Base-by-base conservation (phyloP, 2,797 vertebrate species). In the Neosalanx taihuensis region DNA sequence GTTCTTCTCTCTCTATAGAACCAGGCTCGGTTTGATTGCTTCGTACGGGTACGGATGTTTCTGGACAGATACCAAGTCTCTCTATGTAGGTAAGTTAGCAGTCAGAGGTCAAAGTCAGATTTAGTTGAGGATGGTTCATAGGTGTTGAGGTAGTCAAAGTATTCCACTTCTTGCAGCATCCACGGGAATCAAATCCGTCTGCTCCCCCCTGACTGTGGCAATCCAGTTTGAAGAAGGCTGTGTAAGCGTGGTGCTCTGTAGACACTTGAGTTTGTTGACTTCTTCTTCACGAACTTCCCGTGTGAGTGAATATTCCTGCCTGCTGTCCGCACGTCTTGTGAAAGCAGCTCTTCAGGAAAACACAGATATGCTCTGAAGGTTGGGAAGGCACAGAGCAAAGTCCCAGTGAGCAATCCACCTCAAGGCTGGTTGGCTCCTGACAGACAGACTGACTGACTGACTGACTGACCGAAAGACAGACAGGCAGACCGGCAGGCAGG, bases 351-450 rank as follows among this genome's bases (percentile, higher is more conserved):
- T 51, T 49, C 37, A 66, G 26, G 37, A 26, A 65, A 66, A 66
- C 64, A 30, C 41, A 13, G 41, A 53, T 30, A 67, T 15, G n/a
- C 12, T 30, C 17, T 2, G 2, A 30, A 1, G 29, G 41, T 26
- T 51, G 26, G 2, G 62, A 17, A 64, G 62, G 31, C 31, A 31
- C 20, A 67, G 46, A 30, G 65, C 65, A 53, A 67, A 67, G 65
- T 67, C 46, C 46, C 51, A 4, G 51, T 53, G 51, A 53, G 51
- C 51, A 4, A n/a, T 53, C 17, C 18, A 53, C 51, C 51, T 53
- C 51, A 4, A 4, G 18, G 17, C 51, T 53, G 15, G 15, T 17
- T 41, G 37, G 10, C 51, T n/a, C 18, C 51, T 4, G 51, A 53
- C 3, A 53, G 51, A 18, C 51, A n/a, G 51, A 5, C 51, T 4